Conservation (phyloP, 2,797 vertebrate genomes). For the Falco rusticolus region DNA sequence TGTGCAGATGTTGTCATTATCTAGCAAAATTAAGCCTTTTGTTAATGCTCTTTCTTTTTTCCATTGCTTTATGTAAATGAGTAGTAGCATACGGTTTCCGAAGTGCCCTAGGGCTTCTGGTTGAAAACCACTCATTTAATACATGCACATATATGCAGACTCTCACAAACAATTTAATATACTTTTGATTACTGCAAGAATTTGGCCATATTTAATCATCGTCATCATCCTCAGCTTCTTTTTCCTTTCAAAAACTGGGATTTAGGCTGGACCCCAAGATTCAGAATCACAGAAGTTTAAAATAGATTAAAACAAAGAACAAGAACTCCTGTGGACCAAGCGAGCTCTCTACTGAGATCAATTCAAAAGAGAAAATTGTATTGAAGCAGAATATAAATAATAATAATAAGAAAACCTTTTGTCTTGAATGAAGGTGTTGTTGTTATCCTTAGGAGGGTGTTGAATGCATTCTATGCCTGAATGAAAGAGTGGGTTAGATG, state of each 20-base stretch:
- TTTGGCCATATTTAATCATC: background rate
- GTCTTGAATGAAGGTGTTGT: background rate
- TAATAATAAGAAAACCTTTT: background rate
- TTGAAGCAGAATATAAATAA: background rate
- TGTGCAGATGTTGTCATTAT: background rate
- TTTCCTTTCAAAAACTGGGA: background rate
- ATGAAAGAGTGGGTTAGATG: background rate
- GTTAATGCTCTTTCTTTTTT: background rate
- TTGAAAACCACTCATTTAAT: background rate
- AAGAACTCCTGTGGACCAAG: background rate
- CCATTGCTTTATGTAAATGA: background rate
- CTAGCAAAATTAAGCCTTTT: background rate
- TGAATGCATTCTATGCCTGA: background rate
- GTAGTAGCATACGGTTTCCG: background rate
- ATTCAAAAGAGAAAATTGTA: background rate
- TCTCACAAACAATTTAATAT: background rate
- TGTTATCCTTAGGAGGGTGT: background rate
- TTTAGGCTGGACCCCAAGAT: background rate
- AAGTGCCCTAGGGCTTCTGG: background rate
- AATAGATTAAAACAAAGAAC: background rate
- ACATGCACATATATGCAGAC: background rate
- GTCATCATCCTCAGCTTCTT: background rate
- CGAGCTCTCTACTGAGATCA: background rate
- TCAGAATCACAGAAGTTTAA: background rate
- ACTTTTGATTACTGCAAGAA: background rate